Evolutionary conservation across 2,797 vertebrate species (phyloP).

Genomic region (Pseudomugil tenellus): DNA sequence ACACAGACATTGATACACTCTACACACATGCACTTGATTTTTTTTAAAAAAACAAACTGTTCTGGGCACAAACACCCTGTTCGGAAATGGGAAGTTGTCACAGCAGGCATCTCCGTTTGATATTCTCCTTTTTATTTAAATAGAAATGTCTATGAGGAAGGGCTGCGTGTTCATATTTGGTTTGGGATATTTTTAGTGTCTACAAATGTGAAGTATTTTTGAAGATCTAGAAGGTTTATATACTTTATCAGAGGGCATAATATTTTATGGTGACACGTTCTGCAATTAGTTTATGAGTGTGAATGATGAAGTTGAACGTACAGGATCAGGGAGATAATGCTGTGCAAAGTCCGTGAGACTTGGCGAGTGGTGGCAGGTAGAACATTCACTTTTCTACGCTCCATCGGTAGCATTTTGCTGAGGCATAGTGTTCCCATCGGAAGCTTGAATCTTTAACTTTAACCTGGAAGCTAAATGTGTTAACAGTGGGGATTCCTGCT

Average conservation of each 20-base stretch:
- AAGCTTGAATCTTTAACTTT: background rate
- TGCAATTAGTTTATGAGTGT: conserved; percentile 38
- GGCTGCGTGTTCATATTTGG: conserved; percentile 19
- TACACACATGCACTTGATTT: conserved; percentile 48
- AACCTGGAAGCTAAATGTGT: background rate
- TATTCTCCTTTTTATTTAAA: conserved; percentile 26
- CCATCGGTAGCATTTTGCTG: conserved; percentile 11
- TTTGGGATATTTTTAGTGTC: background rate
- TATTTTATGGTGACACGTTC: background rate
- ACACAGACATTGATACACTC: conserved; percentile 16
- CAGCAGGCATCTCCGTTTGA: conserved; percentile 60
- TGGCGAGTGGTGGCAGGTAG: background rate
- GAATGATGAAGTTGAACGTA: conserved; percentile 56
- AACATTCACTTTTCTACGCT: conserved; percentile 3
- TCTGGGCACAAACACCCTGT: conserved; percentile 41
- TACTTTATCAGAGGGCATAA: background rate
- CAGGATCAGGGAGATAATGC: conserved; percentile 56
- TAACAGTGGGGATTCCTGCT: no score
- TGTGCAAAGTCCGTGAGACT: conserved; percentile 56
- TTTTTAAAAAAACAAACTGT: conserved; percentile 17
- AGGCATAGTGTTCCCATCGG: background rate
- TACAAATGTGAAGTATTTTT: background rate
- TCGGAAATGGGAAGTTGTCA: conserved; percentile 75
- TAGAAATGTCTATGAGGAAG: conserved; percentile 48
- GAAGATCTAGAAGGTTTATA: background rate